A percentile compares a stretch with the other conserved stretches of the same genome.
Evolutionary conservation across 2,888 invertebrate species (phyloP).

Genomic region (Drosophila niveifrons): DNA sequence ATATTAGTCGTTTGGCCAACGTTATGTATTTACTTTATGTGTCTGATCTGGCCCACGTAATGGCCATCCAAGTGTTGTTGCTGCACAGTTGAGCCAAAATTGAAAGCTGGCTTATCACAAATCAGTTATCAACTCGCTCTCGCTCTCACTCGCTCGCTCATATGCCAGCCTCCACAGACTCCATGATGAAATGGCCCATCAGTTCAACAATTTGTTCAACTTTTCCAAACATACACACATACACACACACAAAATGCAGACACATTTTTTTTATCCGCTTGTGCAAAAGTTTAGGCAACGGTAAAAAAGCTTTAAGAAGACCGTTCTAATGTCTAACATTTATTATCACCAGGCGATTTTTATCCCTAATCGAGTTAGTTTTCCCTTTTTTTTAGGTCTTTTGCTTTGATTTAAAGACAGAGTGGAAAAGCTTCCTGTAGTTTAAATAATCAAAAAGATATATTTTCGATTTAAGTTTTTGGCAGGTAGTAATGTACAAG

Average conservation of each 20-base stretch:
- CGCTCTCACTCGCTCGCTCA: conserved; percentile 26
- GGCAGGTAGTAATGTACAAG: too few relatives aligned
- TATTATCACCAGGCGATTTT: conserved; percentile 12
- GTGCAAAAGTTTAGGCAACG: background rate
- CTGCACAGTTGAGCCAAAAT: conserved; percentile 51
- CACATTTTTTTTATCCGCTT: background rate
- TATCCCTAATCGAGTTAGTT: background rate
- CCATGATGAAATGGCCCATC: conserved; percentile 51
- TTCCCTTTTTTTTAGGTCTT: background rate
- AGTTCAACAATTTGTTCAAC: conserved; percentile 53
- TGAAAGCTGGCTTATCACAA: conserved; percentile 76
- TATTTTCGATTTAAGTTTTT: background rate
- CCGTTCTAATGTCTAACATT: conserved; percentile 6
- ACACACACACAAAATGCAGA: conserved; percentile 5
- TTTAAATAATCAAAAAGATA: background rate
- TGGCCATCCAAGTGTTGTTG: conserved; percentile 10
- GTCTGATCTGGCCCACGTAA: conserved; percentile 55
- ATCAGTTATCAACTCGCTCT: conserved; percentile 66
- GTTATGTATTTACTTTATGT: conserved; percentile 74
- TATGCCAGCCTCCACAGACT: conserved; percentile 23
- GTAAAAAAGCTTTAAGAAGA: background rate
- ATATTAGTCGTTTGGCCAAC: conserved; percentile 77
- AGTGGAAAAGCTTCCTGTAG: background rate
- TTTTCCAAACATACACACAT: background rate
- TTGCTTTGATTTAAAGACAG: background rate